Evolutionary conservation across 64 coral and sea anemone species (phyloP), one percentile per base, ranked within the genome.

Genomic region (Stichodactyla helianthus): DNA sequence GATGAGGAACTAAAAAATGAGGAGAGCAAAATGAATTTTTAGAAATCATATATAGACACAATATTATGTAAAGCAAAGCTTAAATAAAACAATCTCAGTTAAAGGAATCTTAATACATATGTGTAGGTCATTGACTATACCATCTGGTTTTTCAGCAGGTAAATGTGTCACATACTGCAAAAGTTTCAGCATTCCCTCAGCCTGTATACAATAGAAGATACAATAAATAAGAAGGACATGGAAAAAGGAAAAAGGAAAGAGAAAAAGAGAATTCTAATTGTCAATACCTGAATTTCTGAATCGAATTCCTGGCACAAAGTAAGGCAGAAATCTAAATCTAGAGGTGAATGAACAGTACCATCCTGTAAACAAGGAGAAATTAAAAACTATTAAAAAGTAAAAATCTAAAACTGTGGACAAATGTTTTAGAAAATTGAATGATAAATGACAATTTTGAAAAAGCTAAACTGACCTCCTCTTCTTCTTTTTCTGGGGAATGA

Each of bases 81-180:
- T 44, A 44, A 44, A 44, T 44, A 44, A 44, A 44, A 44, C 35
- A 44, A 44, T 44, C 35, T 44, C 35, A 44, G 35, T 44, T 44
- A 44, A 44, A 44, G 35, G 35, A 44, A 44, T 44, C 35, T 44
- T 44, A 44, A 44, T 44, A 44, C 35, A 44, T 44, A 2, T 44
- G 4, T 44, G 35, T 44, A 44, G 2, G 35, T 44, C 35, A 44
- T 44, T 44, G 35, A 44, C 35, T 62, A 54, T 79, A 93, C 95
- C 95, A 93, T 92, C 89, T 9, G 87, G 87, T 74, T 98, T 98
- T 70, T 94, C 92, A 26, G 77, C 50, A 14, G 95, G 95, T 53
- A 98, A 79, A 56, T 86, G 20, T 56, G 79, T 79, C 22, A 92
- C 71, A 62, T 92, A 98, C 59, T 94, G 91, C 59, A 92, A 55